Evolutionary conservation across 2,113 vertebrate species (phyloP).

Genomic region (Ornithorhynchus anatinus): DNA sequence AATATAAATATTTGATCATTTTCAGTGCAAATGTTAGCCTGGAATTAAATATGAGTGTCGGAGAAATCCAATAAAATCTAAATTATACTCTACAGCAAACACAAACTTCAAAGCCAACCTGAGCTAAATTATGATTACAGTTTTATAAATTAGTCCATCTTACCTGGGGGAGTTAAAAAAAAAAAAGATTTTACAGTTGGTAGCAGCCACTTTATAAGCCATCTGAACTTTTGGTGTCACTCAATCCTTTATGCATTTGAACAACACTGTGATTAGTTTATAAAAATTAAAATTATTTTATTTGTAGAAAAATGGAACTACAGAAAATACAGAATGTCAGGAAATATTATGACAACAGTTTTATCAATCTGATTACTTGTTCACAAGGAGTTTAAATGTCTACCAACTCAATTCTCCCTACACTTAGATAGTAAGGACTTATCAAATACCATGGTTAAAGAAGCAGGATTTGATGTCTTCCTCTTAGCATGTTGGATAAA

Average conservation of each 20-base stretch:
- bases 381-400: no score
- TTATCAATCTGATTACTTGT: no score
- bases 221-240: conserved; percentile 39
- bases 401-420: no score
- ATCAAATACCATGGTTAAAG: no score
- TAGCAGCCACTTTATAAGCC: conserved; percentile 35
- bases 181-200: conserved; percentile 28
- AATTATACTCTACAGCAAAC: conserved; percentile 28
- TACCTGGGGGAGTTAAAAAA: conserved; percentile 28
- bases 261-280: no score
- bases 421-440: no score
- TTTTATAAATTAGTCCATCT: conserved; percentile 6
- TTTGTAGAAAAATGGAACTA: no score
- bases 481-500: no score
- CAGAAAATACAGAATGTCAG: no score
- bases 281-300: no score
- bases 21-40: conserved; percentile 37
- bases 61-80: conserved; percentile 34
- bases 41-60: conserved; percentile 21
- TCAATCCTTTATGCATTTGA: conserved; percentile 17
- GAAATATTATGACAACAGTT: no score
- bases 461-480: no score
- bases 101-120: conserved; percentile 31
- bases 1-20: conserved; percentile 56
- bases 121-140: not conserved